phyloP scores from a whole-genome alignment of 2,888 invertebrate genomes.

The Ypsolopha scabrella region DNA sequence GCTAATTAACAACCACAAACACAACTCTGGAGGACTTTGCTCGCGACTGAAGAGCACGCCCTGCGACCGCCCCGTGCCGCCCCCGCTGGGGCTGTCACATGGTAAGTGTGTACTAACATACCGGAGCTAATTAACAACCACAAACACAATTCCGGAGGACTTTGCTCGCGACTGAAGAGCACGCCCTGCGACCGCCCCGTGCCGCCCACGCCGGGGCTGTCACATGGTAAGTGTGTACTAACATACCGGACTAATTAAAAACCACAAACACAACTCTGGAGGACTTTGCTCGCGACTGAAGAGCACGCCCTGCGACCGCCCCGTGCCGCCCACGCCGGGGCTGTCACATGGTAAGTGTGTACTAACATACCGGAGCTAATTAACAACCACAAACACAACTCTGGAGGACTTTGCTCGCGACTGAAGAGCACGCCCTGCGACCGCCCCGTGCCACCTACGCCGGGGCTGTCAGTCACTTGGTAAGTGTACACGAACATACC shows the following conservation, averaged over 20 bases:
- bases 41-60: conserved; percentile 92
- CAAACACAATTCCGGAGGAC: conserved; percentile 93
- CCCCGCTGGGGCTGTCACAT: conserved; percentile 93
- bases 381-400: conserved; percentile 95
- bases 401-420: conserved; percentile 92
- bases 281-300: conserved; percentile 92
- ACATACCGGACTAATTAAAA: no score
- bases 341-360: conserved; percentile 83
- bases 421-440: conserved; percentile 92
- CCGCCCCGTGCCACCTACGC: conserved; percentile 91
- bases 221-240: conserved; percentile 89
- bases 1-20: conserved; percentile 94
- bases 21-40: conserved; percentile 94
- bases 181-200: conserved; percentile 92
- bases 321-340: conserved; percentile 93
- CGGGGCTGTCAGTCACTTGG: conserved; percentile 93
- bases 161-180: conserved; percentile 90
- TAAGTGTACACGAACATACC: conserved; percentile 33
- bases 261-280: conserved; percentile 93
- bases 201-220: conserved; percentile 93
- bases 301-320: conserved; percentile 89
- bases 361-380: conserved; percentile 84
- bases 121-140: conserved; percentile 97
- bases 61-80: conserved; percentile 89
- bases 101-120: conserved; percentile 88